Evolutionary conservation across 2,888 invertebrate genomes (phyloP), one percentile per base, ranked within the genome.

Genomic region (Hesperia comma): DNA sequence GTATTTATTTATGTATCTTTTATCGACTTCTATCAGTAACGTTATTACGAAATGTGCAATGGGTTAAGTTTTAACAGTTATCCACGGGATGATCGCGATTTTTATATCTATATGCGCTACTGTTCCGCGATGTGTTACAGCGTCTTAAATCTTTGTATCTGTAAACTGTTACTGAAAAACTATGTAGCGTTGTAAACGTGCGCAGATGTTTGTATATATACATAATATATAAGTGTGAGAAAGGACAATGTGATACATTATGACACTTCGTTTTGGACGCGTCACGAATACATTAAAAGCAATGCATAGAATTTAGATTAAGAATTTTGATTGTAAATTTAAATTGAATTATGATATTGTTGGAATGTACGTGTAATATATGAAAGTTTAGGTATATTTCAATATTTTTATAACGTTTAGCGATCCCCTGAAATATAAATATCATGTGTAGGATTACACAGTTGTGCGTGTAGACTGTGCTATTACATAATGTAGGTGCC

Each of bases 361-460:
- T 90, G 88, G 82, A 84, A 83, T 79, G 79, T 84, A 85, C 83
- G 79, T 92, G 90, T 90, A 91, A 89, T 89, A 91, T 92, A 91
- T 88, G 70, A 76, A 78, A 75, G 68, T 71, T 75, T 79, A 77
- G 77, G 77, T 75, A 86, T 87, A 88, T 74, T 75, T 72, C 75
- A 72, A 79, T 80, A 78, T 78, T 78, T 78, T 78, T 78, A 72
- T 90, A 90, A 87, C 77, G 81, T 84, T 79, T 84, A 82, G 81
- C 74, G 79, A 77, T 79, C 77, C 80, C 60, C 79, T 79, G 79
- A 73, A 75, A 68, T 74, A 77, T 75, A 57, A 67, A 63, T 69
- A 70, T 49, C 70, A 69, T 79, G 76, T 77, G 77, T 80, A 80
- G 77, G 69, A 73, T 70, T 74, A 75, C 72, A 72, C 72, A 70